Conservation (phyloP, 2,113 vertebrate genomes). For the Empidonax alnorum region DNA sequence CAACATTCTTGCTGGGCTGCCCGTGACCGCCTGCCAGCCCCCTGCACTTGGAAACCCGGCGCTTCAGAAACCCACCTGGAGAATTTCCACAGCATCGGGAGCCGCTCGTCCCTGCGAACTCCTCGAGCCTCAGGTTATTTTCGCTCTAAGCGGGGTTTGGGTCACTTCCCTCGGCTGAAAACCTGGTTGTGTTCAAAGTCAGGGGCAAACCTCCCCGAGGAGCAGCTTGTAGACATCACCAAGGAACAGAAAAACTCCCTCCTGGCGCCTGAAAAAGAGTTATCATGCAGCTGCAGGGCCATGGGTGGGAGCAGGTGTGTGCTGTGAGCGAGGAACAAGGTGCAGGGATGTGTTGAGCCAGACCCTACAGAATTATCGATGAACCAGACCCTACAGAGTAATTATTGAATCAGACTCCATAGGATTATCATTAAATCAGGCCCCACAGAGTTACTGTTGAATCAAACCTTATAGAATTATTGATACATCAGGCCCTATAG, state of each 20-base stretch:
- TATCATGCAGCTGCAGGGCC: neutral
- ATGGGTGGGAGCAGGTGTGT: neutral
- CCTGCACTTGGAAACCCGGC: neutral
- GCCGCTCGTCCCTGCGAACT: fast-evolving
- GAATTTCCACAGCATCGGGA: neutral
- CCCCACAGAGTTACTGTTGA: neutral
- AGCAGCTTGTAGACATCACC: neutral
- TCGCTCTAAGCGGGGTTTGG: neutral
- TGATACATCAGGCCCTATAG: neutral
- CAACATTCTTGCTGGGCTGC: constrained; percentile 12
- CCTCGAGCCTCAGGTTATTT: neutral
- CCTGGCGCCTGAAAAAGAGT: neutral
- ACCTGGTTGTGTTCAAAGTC: neutral
- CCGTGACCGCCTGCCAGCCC: neutral
- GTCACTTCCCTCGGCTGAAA: neutral
- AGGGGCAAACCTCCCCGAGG: neutral
- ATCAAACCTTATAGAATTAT: neutral
- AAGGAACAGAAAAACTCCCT: neutral
- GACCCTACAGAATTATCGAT: neutral
- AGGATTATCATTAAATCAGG: neutral
- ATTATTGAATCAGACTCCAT: neutral
- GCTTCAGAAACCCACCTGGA: neutral
- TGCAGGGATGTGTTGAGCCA: fast-evolving
- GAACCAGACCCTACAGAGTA: neutral
- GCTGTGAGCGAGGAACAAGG: neutral